These are phyloP conservation scores for Mnemiopsis leidyi DNA, from an alignment of 37 sponge, comb jelly and placozoan species.

Conservation along the genomic window DNA sequence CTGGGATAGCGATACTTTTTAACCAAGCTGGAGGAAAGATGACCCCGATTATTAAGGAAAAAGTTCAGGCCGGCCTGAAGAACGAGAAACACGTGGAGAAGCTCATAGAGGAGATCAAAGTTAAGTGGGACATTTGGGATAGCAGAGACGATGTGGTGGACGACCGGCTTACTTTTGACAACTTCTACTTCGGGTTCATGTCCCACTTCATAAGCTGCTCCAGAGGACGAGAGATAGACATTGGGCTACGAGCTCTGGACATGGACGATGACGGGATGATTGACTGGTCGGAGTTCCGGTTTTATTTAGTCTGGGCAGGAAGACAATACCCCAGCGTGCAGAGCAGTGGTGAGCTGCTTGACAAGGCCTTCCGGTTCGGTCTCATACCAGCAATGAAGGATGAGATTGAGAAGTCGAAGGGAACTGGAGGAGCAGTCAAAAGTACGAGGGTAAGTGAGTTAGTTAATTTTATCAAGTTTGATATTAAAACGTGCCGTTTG, in stretches of 20 bases:
- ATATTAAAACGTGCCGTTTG: too few species aligned
- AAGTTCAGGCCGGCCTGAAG: slow-evolving; percentile 65
- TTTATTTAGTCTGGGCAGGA: slow-evolving; percentile 85
- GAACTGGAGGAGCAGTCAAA: too few species aligned
- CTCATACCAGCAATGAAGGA: slow-evolving; percentile 83
- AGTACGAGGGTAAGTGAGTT: too few species aligned
- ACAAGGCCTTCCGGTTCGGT: slow-evolving; percentile 75
- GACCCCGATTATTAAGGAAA: slow-evolving; percentile 69
- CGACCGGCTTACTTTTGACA: slow-evolving; percentile 72
- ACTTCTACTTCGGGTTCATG: slow-evolving; percentile 88
- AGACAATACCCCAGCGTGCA: slow-evolving; percentile 73
- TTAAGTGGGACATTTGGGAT: slow-evolving; percentile 81
- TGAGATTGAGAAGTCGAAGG: slow-evolving; percentile 17
- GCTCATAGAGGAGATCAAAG: slow-evolving; percentile 71
- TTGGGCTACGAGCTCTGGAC: slow-evolving; percentile 75
- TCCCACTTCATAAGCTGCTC: slow-evolving; percentile 83
- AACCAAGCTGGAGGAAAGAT: slow-evolving; percentile 80
- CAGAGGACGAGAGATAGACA: slow-evolving; percentile 69
- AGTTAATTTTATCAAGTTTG: too few species aligned
- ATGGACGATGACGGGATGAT: slow-evolving; percentile 79
- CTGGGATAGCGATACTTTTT: slow-evolving; percentile 74
- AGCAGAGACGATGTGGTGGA: slow-evolving; percentile 66
- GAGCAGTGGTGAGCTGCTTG: slow-evolving; percentile 68
- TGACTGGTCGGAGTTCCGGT: slow-evolving; percentile 83
- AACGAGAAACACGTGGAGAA: slow-evolving; percentile 62